Percentiles rank a stretch among this genome's conserved stretches.
Conservation (phyloP, 2,888 invertebrate genomes). For the Cremastinae sp. region DNA sequence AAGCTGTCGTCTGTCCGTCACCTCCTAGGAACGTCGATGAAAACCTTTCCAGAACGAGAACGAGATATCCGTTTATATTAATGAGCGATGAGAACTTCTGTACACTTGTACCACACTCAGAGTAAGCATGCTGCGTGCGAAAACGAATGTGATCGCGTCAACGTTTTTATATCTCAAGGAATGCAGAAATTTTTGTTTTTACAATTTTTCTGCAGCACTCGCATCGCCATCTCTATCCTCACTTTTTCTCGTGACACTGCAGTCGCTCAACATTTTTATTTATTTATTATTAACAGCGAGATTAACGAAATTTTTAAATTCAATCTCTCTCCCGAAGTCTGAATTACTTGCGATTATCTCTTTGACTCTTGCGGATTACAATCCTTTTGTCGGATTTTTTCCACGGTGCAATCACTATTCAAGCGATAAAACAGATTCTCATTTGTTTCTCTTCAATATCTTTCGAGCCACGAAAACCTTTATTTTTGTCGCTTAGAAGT, state of each 20-base stretch:
- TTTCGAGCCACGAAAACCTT: conserved; percentile 13
- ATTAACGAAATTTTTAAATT: no score
- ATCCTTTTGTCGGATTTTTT: no score
- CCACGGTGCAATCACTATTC: neutral
- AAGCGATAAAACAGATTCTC: conserved; percentile 16
- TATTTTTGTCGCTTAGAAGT: conserved; percentile 15
- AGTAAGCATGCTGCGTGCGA: no score
- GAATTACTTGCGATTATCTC: no score
- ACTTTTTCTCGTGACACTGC: no score
- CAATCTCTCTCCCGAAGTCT: no score
- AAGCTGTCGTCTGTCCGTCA: conserved; percentile 11
- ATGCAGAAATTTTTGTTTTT: neutral
- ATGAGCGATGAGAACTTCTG: conserved; percentile 41
- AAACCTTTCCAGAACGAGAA: conserved; percentile 2
- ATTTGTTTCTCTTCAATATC: neutral
- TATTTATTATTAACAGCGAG: no score
- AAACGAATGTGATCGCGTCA: neutral
- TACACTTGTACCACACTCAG: no score
- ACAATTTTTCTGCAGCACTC: conserved; percentile 2
- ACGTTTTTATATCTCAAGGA: conserved; percentile 3
- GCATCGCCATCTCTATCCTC: no score
- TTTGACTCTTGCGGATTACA: no score
- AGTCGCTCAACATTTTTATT: no score
- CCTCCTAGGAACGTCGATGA: conserved; percentile 34
- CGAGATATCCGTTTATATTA: conserved; percentile 46